Base-by-base conservation (phyloP, 2,113 vertebrate genomes). In the Baryphthengus martii region DNA sequence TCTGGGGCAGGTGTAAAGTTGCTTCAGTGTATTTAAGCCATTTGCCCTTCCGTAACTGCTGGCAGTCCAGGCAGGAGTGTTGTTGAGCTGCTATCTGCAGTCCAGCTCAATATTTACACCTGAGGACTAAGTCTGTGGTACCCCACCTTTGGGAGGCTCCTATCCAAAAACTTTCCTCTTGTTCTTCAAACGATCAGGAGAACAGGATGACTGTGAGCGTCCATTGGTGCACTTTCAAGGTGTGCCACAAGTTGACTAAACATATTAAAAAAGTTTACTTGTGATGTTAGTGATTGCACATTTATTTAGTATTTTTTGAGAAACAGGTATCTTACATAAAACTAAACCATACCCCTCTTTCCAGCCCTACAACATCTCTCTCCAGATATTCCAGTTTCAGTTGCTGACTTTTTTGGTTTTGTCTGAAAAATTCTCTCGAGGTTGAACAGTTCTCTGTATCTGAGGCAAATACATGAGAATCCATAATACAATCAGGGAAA, bases 211-310 rank as follows among this genome's bases (percentile, higher is more conserved):
- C 11, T 25, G 3, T 16, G 45, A 61, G 8, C 12, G 3, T 42
- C 35, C 0, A 0, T 31, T 66, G n/a, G 35, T 71, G 35, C 4
- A 1, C 17, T 40, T 85, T 13, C 1, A 3, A 94, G 50, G 6
- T 42, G 11, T 81, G 17, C 53, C 40, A 61, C 12, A 59, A 14
- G n/a, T 13, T 29, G 5, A 6, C 11, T 23, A 7, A 15, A 15
- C 25, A 7, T 47, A 19, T 59, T 6, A 20, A 50, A 33, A 37
- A 39, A 50, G 5, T 21, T 82, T 63, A 13, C 24, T 67, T n/a
- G n/a, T n/a, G 19, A 15, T 37, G 13, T 39, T 84, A 50, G 7
- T 39, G 17, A 40, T 47, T 67, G 7, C 3, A 4, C 15, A 18
- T 31, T 26, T 79, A 5, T 65, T 77, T 37, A 23, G 6, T 44